Evolutionary conservation across 2,888 invertebrate species (phyloP), one percentile per base, ranked within the genome.

Genomic region (Eueremaeus valkanovi): DNA sequence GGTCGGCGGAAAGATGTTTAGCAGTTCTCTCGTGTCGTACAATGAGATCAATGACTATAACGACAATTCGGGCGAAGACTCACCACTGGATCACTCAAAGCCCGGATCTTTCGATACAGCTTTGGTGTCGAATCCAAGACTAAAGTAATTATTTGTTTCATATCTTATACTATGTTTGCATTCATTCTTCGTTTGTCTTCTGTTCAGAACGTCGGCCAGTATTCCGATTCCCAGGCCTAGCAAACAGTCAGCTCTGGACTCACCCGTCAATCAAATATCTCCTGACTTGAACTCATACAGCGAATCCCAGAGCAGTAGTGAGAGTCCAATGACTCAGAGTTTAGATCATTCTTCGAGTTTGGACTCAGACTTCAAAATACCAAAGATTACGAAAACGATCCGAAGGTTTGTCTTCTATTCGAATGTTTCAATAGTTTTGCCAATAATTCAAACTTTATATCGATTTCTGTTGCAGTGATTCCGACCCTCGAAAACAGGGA

Each of bases 41-140:
- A 72, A 75, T 42, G 75, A 75, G 24, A 31, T 11, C 8, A 49
- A 72, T 49, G 55, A 75, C 16, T 72, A 55, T 21, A 55, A 72
- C 49, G 75, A 75, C 8, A 72, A 75, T 33, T 61, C 72, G 1
- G 72, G 66, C 13, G 58, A 55, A 42, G 51, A 58, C 33, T 72
- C 68, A 16, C 75, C 75, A 36, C 5, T 45, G 31, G 42, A 45
- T 27, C 75, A 42, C n/a, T 68, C 18, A 24, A 45, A 40, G 21
- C 27, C 45, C 9, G 31, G 36, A 16, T 58, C 58, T 33, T 36
- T 36, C 29, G 73, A 73, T 36, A 36, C 63, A 21, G n/a, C 27
- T 3, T 11, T 58, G 36, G 45, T 24, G 2, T 24, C 27, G 1
- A 16, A 24, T 5, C 13, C 70, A 27, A 70, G 45, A 70, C 40